Percentiles rank a stretch among this genome's conserved stretches.
phyloP scores from a whole-genome alignment of 2,113 vertebrate species.

The Clarias magur region DNA sequence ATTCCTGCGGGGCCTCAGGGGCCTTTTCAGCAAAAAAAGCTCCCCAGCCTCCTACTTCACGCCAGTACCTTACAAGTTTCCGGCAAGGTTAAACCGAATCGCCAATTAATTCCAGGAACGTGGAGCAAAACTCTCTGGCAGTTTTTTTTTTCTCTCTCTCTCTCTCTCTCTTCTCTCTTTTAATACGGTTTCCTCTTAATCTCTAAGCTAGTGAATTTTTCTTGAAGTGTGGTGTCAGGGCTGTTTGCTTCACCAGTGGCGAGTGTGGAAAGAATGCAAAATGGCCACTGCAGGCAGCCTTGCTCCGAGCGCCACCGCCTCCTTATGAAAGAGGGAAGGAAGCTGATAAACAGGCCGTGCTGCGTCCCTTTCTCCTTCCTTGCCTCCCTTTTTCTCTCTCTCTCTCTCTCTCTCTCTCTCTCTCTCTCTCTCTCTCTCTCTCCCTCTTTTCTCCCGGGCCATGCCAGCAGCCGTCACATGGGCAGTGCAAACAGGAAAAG shows the following conservation, averaged over 20 bases:
- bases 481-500: slow-evolving; percentile 37
- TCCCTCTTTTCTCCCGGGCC: slow-evolving; percentile 12
- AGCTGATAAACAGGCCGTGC: slow-evolving; percentile 31
- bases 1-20: slow-evolving; percentile 23
- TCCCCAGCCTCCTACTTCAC: not conserved
- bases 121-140: not conserved
- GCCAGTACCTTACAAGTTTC: slow-evolving; percentile 10
- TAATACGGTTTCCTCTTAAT: not conserved
- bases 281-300: slow-evolving; percentile 31
- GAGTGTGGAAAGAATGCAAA: slow-evolving; percentile 36
- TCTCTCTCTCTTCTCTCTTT: not conserved
- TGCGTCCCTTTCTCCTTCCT: slow-evolving; percentile 26
- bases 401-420: slow-evolving; percentile 18
- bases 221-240: not conserved
- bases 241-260: not conserved
- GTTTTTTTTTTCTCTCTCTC: not conserved
- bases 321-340: slow-evolving; percentile 29
- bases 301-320: slow-evolving; percentile 5
- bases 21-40: slow-evolving; percentile 8
- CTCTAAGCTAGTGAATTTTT: not conserved
- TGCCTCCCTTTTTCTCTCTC: not conserved
- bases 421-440: not conserved
- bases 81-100: slow-evolving; percentile 12
- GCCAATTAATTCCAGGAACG: slow-evolving; percentile 11
- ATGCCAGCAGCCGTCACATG: slow-evolving; percentile 37